Conservation (phyloP, 2,888 invertebrate species). For the Lysandra bellargus region DNA sequence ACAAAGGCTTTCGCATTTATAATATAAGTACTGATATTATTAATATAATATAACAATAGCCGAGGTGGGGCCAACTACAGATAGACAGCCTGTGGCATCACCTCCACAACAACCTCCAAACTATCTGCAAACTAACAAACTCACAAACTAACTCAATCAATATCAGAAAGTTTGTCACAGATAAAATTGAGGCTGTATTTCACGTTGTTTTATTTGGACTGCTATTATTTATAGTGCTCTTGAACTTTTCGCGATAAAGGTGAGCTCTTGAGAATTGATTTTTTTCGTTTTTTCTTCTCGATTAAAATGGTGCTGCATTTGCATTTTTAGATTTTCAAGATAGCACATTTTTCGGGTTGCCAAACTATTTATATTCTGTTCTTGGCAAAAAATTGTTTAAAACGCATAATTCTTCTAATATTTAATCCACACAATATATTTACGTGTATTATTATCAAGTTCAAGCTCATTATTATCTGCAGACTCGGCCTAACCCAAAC, state of each 20-base stretch:
- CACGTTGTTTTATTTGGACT: neutral
- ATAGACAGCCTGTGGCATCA: neutral
- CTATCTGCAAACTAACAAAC: constrained; percentile 14
- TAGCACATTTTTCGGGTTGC: no score
- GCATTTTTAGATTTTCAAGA: no score
- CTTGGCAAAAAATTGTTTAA: no score
- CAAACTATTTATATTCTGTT: no score
- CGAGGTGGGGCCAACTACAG: neutral
- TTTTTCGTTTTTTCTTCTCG: neutral
- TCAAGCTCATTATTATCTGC: no score
- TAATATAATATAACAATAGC: neutral
- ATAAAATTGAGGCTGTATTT: constrained; percentile 1
- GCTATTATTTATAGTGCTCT: neutral
- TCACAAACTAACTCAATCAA: constrained; percentile 12
- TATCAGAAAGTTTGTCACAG: neutral
- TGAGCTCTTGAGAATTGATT: neutral
- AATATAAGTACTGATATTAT: neutral
- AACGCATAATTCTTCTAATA: no score
- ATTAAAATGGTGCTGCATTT: no score
- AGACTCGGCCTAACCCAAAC: no score
- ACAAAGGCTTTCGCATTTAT: neutral
- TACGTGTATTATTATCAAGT: no score
- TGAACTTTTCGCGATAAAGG: neutral
- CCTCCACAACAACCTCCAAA: constrained; percentile 11
- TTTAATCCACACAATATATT: no score